phyloP scores from a whole-genome alignment of 2,797 vertebrate genomes.

The Crocidura indochinensis region DNA sequence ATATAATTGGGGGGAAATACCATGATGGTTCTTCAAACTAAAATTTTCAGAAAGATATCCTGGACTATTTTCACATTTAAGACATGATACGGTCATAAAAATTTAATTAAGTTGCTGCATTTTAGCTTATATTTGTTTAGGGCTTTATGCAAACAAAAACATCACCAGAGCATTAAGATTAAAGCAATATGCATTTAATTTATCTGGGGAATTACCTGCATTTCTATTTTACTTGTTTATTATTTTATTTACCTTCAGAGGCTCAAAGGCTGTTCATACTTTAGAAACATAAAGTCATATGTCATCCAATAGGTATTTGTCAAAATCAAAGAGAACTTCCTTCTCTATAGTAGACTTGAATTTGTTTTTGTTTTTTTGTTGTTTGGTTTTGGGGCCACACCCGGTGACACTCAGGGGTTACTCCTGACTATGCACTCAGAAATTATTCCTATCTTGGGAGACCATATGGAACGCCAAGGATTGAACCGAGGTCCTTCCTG shows the following conservation, averaged over 20 bases:
- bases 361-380: conserved; percentile 7
- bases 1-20: neutral
- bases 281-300: conserved; percentile 44
- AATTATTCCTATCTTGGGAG: too few species aligned
- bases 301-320: neutral
- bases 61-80: conserved; percentile 16
- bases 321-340: conserved; percentile 14
- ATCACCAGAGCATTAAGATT: neutral
- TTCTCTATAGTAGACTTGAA: neutral
- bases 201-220: neutral
- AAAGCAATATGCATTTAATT: neutral
- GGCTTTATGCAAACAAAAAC: neutral
- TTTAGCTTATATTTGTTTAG: neutral
- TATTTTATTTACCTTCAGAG: conserved; percentile 17
- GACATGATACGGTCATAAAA: neutral
- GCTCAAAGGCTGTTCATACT: neutral
- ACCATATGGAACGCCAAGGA: too few species aligned
- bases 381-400: too few species aligned
- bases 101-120: too few species aligned
- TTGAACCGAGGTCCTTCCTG: too few species aligned
- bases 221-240: neutral
- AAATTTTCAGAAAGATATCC: conserved; percentile 37
- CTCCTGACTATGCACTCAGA: too few species aligned
- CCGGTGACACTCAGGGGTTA: too few species aligned
- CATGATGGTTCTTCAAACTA: neutral